Evolutionary conservation across 2,888 invertebrate species (phyloP).

Genomic region (Apoda limacodes): DNA sequence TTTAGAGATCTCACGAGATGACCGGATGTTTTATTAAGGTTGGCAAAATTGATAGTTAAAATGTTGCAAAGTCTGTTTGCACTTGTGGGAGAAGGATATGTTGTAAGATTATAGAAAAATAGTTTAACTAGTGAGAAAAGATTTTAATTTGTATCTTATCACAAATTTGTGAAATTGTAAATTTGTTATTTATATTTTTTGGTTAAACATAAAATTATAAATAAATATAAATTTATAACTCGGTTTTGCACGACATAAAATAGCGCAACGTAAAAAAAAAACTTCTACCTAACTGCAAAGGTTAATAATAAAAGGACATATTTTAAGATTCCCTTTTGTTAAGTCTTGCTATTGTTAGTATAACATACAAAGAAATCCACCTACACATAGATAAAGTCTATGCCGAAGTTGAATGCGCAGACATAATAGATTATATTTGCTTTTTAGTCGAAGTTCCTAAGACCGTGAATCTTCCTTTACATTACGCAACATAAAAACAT

Average conservation of each 20-base stretch:
- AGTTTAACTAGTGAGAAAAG: no score
- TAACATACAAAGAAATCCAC: constrained; percentile 44
- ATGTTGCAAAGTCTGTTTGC: constrained; percentile 35
- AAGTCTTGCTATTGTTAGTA: constrained; percentile 42
- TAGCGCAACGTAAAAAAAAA: constrained; percentile 48
- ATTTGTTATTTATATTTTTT: no score
- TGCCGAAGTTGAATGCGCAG: constrained; percentile 56
- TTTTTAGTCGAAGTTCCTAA: constrained; percentile 50
- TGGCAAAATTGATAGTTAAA: constrained; percentile 26
- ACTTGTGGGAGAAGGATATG: no score
- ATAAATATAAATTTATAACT: no score
- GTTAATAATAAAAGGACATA: constrained; percentile 42
- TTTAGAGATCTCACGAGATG: constrained; percentile 32
- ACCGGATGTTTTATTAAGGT: constrained; percentile 40
- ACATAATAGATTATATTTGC: constrained; percentile 55
- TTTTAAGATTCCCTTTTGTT: constrained; percentile 54
- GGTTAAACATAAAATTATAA: no score
- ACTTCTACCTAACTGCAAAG: constrained; percentile 29
- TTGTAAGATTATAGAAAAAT: no score
- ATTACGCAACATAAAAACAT: constrained; percentile 57
- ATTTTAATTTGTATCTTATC: no score
- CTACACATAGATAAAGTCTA: constrained; percentile 42
- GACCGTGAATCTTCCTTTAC: constrained; percentile 47
- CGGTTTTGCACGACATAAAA: constrained; percentile 25
- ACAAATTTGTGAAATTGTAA: no score